Conservation (phyloP, 2,797 vertebrate species). For the Atherinosoma microstoma region DNA sequence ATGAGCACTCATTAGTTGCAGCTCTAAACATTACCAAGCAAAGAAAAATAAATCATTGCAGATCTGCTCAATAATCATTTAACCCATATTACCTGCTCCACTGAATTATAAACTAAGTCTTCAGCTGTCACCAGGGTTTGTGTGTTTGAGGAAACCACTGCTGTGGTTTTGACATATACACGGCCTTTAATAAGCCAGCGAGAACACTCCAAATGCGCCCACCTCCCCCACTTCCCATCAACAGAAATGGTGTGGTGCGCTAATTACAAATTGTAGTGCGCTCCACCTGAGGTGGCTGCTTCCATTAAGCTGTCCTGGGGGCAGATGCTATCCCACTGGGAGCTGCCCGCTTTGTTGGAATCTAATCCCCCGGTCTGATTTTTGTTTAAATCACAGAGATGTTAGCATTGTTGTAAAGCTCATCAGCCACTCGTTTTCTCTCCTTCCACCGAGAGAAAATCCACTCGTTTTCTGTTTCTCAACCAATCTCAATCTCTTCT, state of each 20-base stretch:
- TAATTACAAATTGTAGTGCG: conserved; percentile 73
- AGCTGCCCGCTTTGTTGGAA: conserved; percentile 27
- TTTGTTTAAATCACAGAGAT: conserved; percentile 31
- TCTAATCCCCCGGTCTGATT: conserved; percentile 37
- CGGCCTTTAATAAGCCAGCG: conserved; percentile 47
- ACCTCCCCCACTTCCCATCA: conserved; percentile 8
- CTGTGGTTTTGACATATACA: conserved; percentile 50
- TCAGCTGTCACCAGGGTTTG: conserved; percentile 47
- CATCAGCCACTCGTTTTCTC: not conserved
- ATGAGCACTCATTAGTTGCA: not conserved
- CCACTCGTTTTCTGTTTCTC: not conserved
- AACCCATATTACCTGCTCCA: conserved; percentile 71
- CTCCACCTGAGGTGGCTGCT: conserved; percentile 61
- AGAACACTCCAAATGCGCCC: conserved; percentile 35
- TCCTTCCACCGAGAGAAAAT: not conserved
- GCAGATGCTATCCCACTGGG: conserved; percentile 46
- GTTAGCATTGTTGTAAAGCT: not conserved
- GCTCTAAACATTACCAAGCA: not conserved
- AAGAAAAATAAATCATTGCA: conserved; percentile 19
- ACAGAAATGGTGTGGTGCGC: conserved; percentile 58
- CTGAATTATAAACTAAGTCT: conserved; percentile 59
- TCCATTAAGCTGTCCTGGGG: conserved; percentile 54
- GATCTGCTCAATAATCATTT: conserved; percentile 55
- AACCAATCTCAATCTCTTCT: not conserved
- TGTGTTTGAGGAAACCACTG: conserved; percentile 58